Percentiles rank a stretch among this genome's conserved stretches.
Conservation (phyloP, 2,113 vertebrate species). For the Tragelaphus strepsiceros region DNA sequence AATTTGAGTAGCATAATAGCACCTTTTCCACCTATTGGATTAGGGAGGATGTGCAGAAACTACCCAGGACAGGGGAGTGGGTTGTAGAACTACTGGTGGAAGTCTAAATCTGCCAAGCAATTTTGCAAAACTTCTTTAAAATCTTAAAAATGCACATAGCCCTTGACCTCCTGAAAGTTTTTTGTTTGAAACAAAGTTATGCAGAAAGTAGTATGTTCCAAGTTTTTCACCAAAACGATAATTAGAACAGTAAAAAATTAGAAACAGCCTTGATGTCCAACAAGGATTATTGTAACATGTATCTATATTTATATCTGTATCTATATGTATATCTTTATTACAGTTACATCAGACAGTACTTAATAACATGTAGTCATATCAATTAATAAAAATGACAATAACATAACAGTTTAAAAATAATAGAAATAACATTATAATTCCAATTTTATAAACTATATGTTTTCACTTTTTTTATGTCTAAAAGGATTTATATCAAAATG, state of each 20-base stretch:
- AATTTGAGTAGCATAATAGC: not conserved
- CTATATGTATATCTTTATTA: not conserved
- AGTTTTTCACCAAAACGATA: not conserved
- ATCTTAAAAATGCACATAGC: not conserved
- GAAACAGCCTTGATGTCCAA: not conserved
- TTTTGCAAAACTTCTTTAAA: slow-evolving; percentile 26
- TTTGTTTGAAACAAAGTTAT: not conserved
- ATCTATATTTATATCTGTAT: not conserved
- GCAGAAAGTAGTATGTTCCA: not conserved
- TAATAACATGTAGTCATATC: not conserved
- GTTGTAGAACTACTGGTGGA: not conserved
- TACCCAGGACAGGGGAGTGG: not conserved
- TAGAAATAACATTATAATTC: not conserved
- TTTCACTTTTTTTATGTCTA: not conserved
- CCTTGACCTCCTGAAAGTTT: not conserved
- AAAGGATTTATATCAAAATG: not conserved
- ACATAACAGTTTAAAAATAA: slow-evolving; percentile 4
- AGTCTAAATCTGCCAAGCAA: not conserved
- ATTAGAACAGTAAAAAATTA: not conserved
- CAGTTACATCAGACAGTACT: not conserved
- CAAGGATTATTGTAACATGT: not conserved
- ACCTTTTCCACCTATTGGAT: not conserved
- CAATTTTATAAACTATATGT: not conserved
- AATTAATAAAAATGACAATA: not conserved
- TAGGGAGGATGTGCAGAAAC: not conserved